Evolutionary conservation across 2,113 vertebrate genomes (phyloP).

Genomic region (Pedionomus torquatus): DNA sequence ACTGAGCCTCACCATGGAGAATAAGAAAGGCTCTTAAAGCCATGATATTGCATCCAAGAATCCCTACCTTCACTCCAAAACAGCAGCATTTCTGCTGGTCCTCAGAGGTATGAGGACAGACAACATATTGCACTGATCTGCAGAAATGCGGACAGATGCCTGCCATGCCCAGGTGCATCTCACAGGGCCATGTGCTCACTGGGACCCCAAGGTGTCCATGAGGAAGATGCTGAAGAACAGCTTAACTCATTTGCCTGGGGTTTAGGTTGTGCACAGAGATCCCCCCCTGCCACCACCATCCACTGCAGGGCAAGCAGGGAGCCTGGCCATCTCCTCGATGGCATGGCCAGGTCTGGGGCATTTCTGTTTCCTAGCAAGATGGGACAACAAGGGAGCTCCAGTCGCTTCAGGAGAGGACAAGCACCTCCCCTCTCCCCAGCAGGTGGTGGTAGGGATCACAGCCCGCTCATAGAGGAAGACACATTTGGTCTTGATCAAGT

Average conservation of each 20-base stretch:
- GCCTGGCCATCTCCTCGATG: background rate
- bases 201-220: accelerated
- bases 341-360: accelerated
- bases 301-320: accelerated
- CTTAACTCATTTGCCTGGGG: background rate
- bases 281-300: background rate
- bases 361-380: background rate
- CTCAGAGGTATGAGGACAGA: background rate
- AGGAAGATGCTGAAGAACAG: background rate
- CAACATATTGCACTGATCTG: accelerated
- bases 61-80: background rate
- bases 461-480: background rate
- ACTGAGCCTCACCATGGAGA: background rate
- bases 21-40: background rate
- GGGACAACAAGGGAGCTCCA: background rate
- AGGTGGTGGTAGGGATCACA: background rate
- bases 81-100: background rate
- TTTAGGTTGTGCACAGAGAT: background rate
- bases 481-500: background rate
- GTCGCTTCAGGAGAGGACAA: background rate
- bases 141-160: background rate
- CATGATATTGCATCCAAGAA: background rate
- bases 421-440: background rate
- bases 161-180: accelerated
- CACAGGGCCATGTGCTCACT: too few species aligned